Evolutionary conservation across 2,797 vertebrate genomes (phyloP).

Genomic region (Picus viridis): DNA sequence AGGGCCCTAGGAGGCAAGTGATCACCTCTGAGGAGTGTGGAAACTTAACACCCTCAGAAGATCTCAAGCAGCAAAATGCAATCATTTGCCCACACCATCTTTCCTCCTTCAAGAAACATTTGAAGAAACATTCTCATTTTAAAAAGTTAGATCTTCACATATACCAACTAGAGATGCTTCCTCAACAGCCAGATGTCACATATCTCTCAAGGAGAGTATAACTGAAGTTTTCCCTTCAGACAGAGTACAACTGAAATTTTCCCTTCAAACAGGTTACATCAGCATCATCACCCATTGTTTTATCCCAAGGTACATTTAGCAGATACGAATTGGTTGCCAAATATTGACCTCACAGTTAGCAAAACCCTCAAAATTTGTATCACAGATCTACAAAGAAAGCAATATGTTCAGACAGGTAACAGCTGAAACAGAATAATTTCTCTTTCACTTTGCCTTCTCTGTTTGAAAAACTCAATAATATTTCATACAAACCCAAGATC

Average conservation of each 20-base stretch:
- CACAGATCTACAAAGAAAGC: neutral
- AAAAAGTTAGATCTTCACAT: neutral
- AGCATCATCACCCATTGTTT: neutral
- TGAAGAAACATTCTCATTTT: neutral
- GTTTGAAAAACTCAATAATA: constrained; percentile 38
- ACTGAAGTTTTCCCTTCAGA: neutral
- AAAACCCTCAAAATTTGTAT: constrained; percentile 2
- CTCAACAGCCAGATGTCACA: neutral
- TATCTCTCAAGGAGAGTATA: neutral
- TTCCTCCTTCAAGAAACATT: neutral
- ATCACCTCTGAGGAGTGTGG: neutral
- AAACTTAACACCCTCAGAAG: neutral
- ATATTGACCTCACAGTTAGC: neutral
- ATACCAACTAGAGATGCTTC: neutral
- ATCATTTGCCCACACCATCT: neutral
- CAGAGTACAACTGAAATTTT: neutral
- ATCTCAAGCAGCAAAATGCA: neutral
- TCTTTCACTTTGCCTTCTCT: constrained; percentile 10
- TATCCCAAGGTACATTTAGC: neutral
- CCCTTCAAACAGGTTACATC: neutral
- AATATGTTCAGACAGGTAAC: neutral
- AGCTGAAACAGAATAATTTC: constrained; percentile 26
- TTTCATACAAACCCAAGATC: constrained; percentile 1
- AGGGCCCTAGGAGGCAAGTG: neutral
- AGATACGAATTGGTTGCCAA: neutral